phyloP scores from a whole-genome alignment of 2,113 vertebrate species.

The Toxotes chatareus region DNA sequence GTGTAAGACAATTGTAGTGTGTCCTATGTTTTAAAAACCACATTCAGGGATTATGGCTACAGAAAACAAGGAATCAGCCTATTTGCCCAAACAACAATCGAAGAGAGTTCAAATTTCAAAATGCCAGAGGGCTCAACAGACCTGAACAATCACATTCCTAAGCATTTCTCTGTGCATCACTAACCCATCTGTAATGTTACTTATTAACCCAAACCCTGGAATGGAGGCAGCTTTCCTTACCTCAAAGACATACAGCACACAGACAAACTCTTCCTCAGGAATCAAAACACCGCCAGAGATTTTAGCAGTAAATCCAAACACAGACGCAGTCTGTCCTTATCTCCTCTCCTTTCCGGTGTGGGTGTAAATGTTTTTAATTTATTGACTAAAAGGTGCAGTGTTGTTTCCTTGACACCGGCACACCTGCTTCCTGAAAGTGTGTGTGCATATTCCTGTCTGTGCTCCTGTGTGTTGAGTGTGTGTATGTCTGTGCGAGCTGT shows the following conservation, averaged over 20 bases:
- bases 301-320: conserved; percentile 41
- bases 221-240: conserved; percentile 53
- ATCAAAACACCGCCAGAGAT: conserved; percentile 35
- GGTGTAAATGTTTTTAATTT: conserved; percentile 18
- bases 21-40: not conserved
- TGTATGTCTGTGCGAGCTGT: conserved; percentile 23
- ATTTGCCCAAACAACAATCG: conserved; percentile 11
- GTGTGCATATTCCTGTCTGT: conserved; percentile 16
- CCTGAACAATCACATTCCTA: conserved; percentile 59
- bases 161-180: conserved; percentile 11
- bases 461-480: conserved; percentile 14
- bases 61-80: conserved; percentile 29
- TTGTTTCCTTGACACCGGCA: conserved; percentile 15
- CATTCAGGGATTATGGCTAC: not conserved
- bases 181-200: conserved; percentile 26
- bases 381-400: conserved; percentile 24
- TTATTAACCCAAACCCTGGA: conserved; percentile 50
- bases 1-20: not conserved
- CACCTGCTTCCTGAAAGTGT: conserved; percentile 59
- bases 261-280: conserved; percentile 42
- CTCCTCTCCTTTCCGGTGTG: conserved; percentile 6
- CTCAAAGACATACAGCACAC: conserved; percentile 42
- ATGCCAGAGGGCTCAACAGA: conserved; percentile 31
- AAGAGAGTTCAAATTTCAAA: conserved; percentile 28
- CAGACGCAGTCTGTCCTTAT: conserved; percentile 14